These are phyloP conservation scores for Porites lobata DNA, from an alignment of 92 coral and sea anemone genomes.

Conservation along the genomic window DNA sequence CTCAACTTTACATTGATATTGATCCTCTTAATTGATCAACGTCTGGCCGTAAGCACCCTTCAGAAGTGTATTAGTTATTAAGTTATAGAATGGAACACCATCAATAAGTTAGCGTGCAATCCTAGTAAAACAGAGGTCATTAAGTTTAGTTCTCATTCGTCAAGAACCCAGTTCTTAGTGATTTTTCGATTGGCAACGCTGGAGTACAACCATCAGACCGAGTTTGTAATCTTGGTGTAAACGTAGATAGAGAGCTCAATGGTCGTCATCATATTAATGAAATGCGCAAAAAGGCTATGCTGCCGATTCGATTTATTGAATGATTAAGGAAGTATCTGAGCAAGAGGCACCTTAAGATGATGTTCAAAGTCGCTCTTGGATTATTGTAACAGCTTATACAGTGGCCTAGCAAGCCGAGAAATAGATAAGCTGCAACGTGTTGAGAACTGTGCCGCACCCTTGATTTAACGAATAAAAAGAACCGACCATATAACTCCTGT, in stretches of 20 bases:
- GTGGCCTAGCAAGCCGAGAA: not conserved
- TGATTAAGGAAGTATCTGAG: slow-evolving; percentile 8
- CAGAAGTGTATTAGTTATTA: not conserved
- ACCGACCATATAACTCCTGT: too few relatives aligned
- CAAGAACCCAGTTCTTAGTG: too few relatives aligned
- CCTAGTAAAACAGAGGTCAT: not conserved
- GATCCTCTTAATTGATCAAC: slow-evolving; percentile 16
- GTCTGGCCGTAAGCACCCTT: not conserved
- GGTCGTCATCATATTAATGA: not conserved
- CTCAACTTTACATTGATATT: slow-evolving; percentile 40
- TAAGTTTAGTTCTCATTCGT: slow-evolving; percentile 7
- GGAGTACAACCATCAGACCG: too few relatives aligned
- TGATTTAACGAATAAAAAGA: not conserved
- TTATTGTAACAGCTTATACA: too few relatives aligned
- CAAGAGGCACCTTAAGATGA: too few relatives aligned
- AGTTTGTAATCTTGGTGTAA: too few relatives aligned
- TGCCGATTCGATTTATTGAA: slow-evolving; percentile 4
- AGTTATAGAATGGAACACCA: not conserved
- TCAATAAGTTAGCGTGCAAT: too few relatives aligned
- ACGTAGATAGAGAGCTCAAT: not conserved
- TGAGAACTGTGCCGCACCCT: slow-evolving; percentile 5
- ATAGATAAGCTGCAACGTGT: slow-evolving; percentile 7
- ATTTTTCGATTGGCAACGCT: too few relatives aligned
- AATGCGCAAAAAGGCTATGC: not conserved
- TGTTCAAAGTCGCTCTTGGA: too few relatives aligned